Evolutionary conservation across 2,113 vertebrate species (phyloP).

Genomic region (Pandion haliaetus): DNA sequence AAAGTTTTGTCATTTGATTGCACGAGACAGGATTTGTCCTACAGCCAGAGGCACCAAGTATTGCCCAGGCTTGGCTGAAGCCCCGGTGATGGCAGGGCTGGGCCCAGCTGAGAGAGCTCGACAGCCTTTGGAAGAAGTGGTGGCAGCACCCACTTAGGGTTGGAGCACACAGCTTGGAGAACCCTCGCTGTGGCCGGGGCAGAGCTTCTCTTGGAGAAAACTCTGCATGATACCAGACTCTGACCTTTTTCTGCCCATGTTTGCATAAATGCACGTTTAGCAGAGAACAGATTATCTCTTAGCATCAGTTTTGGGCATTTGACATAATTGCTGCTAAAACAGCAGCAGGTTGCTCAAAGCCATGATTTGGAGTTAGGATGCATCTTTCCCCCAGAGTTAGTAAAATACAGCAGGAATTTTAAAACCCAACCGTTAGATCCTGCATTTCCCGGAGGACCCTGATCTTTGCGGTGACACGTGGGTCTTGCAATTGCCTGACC

Average conservation of each 20-base stretch:
- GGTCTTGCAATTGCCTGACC: not conserved
- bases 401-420: not conserved
- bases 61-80: not conserved
- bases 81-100: not conserved
- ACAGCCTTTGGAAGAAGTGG: not conserved
- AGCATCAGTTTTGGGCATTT: not conserved
- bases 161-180: not conserved
- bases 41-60: not conserved
- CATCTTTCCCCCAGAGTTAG: not conserved
- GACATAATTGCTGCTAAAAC: not conserved
- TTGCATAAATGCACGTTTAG: not conserved
- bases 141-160: not conserved
- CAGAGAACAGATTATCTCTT: not conserved
- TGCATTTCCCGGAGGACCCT: not conserved
- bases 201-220: not conserved
- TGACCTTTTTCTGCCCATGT: not conserved
- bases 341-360: not conserved
- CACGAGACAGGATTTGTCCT: too few relatives aligned
- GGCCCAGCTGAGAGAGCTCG: not conserved
- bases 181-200: not conserved
- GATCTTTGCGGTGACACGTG: fast-evolving
- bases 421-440: not conserved
- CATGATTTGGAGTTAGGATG: not conserved
- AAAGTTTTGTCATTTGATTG: not conserved
- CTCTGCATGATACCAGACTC: not conserved